These are phyloP conservation scores for Plagodis dolabraria DNA, from an alignment of 2,888 invertebrate genomes.

Conservation along the genomic window DNA sequence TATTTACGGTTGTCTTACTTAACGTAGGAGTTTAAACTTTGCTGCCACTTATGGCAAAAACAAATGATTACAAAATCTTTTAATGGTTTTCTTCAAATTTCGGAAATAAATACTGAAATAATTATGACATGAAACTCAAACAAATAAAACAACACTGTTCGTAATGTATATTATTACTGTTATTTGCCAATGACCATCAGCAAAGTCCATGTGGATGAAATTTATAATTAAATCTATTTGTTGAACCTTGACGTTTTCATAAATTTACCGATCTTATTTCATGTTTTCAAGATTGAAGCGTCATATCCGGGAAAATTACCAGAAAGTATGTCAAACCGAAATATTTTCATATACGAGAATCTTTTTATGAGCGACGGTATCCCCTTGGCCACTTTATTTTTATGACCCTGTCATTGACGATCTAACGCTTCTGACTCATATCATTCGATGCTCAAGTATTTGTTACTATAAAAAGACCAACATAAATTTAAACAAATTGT, in stretches of 20 bases:
- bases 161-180: background rate
- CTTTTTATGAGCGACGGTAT: conserved; percentile 15
- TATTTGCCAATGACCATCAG: conserved; percentile 1
- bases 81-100: no score
- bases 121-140: no score
- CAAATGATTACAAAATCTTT: no score
- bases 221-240: conserved; percentile 3
- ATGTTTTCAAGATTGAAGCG: conserved; percentile 3
- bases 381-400: conserved; percentile 23
- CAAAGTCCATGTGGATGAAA: conserved; percentile 7
- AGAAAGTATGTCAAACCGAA: conserved; percentile 20
- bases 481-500: conserved; percentile 14
- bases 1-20: no score
- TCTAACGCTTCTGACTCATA: conserved; percentile 20
- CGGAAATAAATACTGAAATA: no score
- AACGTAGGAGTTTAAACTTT: no score
- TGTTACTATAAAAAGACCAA: conserved; percentile 22
- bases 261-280: conserved; percentile 10
- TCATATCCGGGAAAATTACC: conserved; percentile 22
- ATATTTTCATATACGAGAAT: conserved; percentile 16
- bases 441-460: conserved; percentile 20
- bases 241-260: conserved; percentile 6
- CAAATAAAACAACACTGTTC: no score
- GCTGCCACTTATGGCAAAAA: no score
- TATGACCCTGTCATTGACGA: conserved; percentile 19